These are phyloP conservation scores for Synanthedon vespiformis DNA, from an alignment of 2,888 invertebrate genomes.

Conservation along the genomic window DNA sequence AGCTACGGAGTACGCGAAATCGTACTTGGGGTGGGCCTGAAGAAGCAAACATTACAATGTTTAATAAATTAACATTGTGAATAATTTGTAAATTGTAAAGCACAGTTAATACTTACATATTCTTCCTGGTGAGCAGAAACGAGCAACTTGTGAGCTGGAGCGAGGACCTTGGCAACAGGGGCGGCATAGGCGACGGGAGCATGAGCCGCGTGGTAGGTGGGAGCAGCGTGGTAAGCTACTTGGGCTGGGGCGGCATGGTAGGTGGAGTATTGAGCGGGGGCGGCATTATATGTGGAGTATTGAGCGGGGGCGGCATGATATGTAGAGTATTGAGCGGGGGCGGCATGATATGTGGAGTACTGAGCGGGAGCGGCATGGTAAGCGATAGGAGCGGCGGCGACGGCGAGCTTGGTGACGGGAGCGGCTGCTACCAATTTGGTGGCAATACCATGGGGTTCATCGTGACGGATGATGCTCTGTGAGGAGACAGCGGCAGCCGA, in stretches of 20 bases:
- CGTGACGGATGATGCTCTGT: conserved; percentile 42
- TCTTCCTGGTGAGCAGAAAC: conserved; percentile 28
- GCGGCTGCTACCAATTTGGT: conserved; percentile 21
- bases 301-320: conserved; percentile 20
- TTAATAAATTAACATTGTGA: background rate
- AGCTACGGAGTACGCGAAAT: conserved; percentile 68
- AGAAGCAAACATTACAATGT: conserved; percentile 3
- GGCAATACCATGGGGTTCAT: conserved; percentile 13
- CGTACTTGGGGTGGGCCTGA: conserved; percentile 71
- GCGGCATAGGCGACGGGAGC: conserved; percentile 10
- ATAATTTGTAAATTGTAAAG: background rate
- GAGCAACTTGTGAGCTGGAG: conserved; percentile 24
- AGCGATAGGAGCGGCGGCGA: conserved; percentile 7
- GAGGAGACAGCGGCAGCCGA: conserved; percentile 29
- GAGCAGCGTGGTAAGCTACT: conserved; percentile 10
- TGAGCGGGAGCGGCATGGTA: conserved; percentile 20
- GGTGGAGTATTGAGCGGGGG: conserved; percentile 13
- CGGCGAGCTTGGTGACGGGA: conserved; percentile 12
- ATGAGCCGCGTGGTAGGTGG: conserved; percentile 14
- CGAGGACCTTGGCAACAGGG: conserved; percentile 12
- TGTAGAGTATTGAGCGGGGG: conserved; percentile 13
- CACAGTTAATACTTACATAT: conserved; percentile 28
- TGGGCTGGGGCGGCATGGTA: conserved; percentile 32
- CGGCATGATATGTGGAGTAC: conserved; percentile 22
- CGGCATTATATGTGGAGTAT: conserved; percentile 18